Evolutionary conservation across 2,797 vertebrate genomes (phyloP).

Genomic region (Triplophysa bombifrons): DNA sequence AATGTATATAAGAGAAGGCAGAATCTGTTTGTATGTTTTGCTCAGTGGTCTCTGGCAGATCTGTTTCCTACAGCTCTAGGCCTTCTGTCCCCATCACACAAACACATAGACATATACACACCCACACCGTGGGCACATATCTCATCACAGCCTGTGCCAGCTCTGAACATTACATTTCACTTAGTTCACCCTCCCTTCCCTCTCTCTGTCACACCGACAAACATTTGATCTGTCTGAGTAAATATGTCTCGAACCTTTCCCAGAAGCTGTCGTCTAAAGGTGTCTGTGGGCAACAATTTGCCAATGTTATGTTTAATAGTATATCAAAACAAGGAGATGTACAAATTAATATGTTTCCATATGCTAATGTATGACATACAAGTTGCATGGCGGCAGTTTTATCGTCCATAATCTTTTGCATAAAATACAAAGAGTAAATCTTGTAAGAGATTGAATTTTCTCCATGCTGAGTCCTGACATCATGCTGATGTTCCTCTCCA

Average conservation of each 20-base stretch:
- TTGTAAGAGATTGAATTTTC: not conserved
- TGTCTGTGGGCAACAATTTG: not conserved
- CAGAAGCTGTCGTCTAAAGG: not conserved
- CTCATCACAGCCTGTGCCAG: conserved; percentile 41
- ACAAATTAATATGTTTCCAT: not conserved
- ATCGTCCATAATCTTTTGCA: not conserved
- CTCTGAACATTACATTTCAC: conserved; percentile 44
- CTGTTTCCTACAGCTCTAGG: conserved; percentile 41
- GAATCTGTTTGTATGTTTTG: conserved; percentile 14
- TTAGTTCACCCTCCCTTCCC: conserved; percentile 24
- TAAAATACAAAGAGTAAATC: not conserved
- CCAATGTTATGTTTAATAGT: not conserved
- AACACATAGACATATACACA: conserved; percentile 38
- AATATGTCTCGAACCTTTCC: conserved; percentile 3
- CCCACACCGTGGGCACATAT: conserved; percentile 23
- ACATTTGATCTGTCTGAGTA: conserved; percentile 32
- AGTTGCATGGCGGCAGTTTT: not conserved
- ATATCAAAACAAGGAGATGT: not conserved
- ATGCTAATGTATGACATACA: not conserved
- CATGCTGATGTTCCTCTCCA: not conserved
- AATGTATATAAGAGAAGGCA: not conserved
- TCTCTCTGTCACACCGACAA: conserved; percentile 9
- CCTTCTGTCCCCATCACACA: conserved; percentile 50
- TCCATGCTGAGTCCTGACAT: not conserved
- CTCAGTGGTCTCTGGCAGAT: conserved; percentile 28